These are phyloP conservation scores for Lates calcarifer DNA, from an alignment of 2,113 vertebrate genomes.

Conservation along the genomic window DNA sequence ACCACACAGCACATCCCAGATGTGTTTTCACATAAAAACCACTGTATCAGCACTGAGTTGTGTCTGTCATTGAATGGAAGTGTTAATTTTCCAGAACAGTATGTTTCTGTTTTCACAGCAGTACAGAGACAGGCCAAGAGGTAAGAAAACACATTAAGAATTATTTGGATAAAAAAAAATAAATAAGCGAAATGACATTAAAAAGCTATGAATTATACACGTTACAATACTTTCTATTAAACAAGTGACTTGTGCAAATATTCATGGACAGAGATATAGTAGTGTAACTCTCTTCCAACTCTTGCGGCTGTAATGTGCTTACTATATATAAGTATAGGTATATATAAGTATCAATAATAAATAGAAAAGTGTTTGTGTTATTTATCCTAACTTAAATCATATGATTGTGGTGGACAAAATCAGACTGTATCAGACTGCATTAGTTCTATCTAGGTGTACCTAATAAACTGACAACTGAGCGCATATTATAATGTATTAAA, in stretches of 20 bases:
- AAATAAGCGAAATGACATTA: neutral
- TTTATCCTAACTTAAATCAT: too few relatives aligned
- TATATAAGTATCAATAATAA: neutral
- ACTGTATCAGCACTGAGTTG: neutral
- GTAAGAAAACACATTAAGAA: neutral
- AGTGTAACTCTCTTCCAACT: too few relatives aligned
- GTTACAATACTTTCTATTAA: neutral
- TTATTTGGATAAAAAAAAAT: neutral
- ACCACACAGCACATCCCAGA: neutral
- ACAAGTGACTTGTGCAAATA: neutral
- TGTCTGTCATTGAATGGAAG: constrained; percentile 10
- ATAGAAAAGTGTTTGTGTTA: too few relatives aligned
- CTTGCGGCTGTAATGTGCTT: neutral
- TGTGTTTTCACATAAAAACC: constrained; percentile 14
- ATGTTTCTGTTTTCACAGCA: neutral
- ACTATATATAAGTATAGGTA: neutral
- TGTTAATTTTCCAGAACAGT: constrained; percentile 9
- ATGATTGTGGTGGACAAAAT: too few relatives aligned
- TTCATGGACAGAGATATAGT: neutral
- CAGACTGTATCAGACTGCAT: too few relatives aligned
- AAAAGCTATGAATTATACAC: neutral
- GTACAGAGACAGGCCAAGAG: neutral
- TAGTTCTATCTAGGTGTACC: too few relatives aligned
- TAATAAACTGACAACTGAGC: too few relatives aligned
- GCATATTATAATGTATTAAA: too few relatives aligned